Base-by-base conservation (phyloP, 2,797 vertebrate species). In the Triplophysa bombifrons region DNA sequence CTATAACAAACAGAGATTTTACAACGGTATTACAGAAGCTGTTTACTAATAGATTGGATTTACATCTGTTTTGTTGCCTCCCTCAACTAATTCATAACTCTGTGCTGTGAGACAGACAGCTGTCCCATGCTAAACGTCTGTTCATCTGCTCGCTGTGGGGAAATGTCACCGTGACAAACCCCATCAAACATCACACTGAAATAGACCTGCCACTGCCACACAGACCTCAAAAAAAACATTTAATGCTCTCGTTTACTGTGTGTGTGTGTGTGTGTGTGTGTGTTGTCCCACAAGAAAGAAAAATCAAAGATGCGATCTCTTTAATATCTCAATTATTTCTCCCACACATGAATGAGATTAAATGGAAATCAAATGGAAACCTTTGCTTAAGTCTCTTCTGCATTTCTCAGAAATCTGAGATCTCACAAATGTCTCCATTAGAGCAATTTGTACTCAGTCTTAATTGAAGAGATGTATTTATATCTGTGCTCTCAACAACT, bases 151-250 rank as follows among this genome's bases (percentile, higher is more conserved):
- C 14, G 61, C 65, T 22, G 75, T 44, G 75, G 20, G 74, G 25
- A 78, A 80, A 79, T 82, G 78, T 76, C 72, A 78, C 14, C 41
- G 41, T 44, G 44, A 46, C 10, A 46, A 46, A 46, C 44, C 44
- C 12, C 9, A 46, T 2, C 16, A 41, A 63, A 75, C 70, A 76
- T 27, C 67, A 69, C 55, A 60, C 64, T 13, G 46, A 48, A 48
- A 48, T 16, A 48, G 13, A 48, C 13, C 65, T 11, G 58, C n/a
- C 41, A 58, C 69, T 50, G 30, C 19, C 20, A 5, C 16, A 34
- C 41, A 3, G 25, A 13, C 55, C 75, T 72, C 27, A 71, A 25
- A 82, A 41, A n/a, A 70, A 22, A 48, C 41, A 14, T 64, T 41
- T 58, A 58, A 44, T 64, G 30, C 16, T 30, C 53, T 64, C 46